Conservation (phyloP, 1,140 invertebrate species). For the Orchesella cincta region DNA sequence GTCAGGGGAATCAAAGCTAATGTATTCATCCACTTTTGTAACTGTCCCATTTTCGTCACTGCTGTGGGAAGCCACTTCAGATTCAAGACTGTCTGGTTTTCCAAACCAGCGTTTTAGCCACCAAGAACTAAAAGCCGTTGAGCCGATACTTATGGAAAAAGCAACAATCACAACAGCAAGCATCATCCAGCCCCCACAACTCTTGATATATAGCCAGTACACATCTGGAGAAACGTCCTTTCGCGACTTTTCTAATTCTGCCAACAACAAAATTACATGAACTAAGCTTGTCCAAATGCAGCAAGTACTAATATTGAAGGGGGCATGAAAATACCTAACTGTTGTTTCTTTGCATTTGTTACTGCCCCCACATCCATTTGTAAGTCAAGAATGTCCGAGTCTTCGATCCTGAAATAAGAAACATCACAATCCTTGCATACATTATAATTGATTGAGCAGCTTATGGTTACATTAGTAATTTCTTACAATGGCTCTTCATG, state of each 20-base stretch:
- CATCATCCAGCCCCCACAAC: slow-evolving; percentile 64
- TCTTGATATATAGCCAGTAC: slow-evolving; percentile 64
- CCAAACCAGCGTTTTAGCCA: slow-evolving; percentile 70
- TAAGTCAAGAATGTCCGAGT: slow-evolving; percentile 39
- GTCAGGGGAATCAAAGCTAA: slow-evolving; percentile 59
- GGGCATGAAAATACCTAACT: slow-evolving; percentile 2
- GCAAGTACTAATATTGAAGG: background rate
- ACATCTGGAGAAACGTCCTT: slow-evolving; percentile 56
- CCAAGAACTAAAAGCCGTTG: slow-evolving; percentile 65
- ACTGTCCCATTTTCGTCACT: background rate
- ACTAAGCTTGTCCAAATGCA: no score
- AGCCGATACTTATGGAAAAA: slow-evolving; percentile 64
- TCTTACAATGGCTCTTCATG: background rate
- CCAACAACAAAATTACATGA: background rate
- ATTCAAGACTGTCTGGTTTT: background rate
- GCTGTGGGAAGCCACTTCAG: no score
- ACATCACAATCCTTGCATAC: background rate
- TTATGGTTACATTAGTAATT: background rate
- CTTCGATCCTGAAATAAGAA: slow-evolving; percentile 32
- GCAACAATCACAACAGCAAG: slow-evolving; percentile 60
- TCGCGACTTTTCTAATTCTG: slow-evolving; percentile 23
- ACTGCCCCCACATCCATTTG: background rate
- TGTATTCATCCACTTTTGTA: slow-evolving; percentile 37
- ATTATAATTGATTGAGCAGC: background rate
- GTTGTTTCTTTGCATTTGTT: background rate